Evolutionary conservation across 2,888 invertebrate genomes (phyloP).

Genomic region (Rhaphigaster nebulosa): DNA sequence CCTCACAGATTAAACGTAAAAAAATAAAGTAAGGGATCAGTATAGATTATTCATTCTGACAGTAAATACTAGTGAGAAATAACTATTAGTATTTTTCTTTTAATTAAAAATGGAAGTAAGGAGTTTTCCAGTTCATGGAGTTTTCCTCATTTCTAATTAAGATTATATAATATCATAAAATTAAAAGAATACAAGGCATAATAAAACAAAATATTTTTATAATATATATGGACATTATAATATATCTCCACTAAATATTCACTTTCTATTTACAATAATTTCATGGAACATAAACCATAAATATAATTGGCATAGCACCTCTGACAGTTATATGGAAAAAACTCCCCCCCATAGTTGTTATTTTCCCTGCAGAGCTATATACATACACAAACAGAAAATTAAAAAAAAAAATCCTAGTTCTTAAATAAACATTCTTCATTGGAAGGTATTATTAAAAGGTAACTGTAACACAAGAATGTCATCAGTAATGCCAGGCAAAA

Average conservation of each 20-base stretch:
- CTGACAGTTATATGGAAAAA: not conserved
- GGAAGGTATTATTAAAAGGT: not conserved
- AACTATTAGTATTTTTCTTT: no score
- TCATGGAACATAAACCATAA: slow-evolving; percentile 25
- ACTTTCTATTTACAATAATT: slow-evolving; percentile 22
- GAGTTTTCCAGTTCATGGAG: no score
- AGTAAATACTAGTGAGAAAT: no score
- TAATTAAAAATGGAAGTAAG: no score
- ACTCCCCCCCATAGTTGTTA: not conserved
- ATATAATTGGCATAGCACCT: not conserved
- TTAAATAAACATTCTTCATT: not conserved
- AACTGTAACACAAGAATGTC: slow-evolving; percentile 19
- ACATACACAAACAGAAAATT: not conserved
- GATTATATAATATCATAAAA: not conserved
- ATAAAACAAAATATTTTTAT: not conserved
- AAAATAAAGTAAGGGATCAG: no score
- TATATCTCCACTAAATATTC: slow-evolving; percentile 2
- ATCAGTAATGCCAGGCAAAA: not conserved
- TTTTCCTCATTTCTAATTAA: no score
- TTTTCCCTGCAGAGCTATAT: not conserved
- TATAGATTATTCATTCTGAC: no score
- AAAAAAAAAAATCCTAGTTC: not conserved
- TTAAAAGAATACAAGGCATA: not conserved
- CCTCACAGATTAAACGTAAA: no score
- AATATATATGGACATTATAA: slow-evolving; percentile 23